Percentiles rank a stretch among this genome's conserved stretches.
phyloP scores from a whole-genome alignment of 2,797 vertebrate genomes.

The Semotilus atromaculatus region DNA sequence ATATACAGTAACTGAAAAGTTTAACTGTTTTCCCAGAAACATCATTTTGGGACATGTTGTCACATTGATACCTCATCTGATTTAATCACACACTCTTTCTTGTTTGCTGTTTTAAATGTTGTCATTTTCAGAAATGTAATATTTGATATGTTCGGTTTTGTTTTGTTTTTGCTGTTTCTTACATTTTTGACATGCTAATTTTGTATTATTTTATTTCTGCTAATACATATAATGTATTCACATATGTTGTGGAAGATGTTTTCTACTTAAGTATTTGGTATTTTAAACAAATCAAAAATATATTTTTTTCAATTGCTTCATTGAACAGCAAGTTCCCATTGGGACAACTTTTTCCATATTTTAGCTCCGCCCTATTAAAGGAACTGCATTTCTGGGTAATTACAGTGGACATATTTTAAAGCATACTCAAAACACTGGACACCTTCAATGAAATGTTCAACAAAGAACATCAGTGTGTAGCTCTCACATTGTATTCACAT shows the following conservation, averaged over 20 bases:
- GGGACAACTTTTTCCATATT: neutral
- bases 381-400: neutral
- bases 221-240: neutral
- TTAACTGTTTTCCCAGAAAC: neutral
- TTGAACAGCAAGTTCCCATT: neutral
- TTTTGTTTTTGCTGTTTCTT: neutral
- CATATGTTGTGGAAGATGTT: neutral
- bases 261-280: neutral
- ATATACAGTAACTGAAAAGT: neutral
- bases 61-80: neutral
- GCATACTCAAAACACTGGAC: too few species aligned
- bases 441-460: neutral
- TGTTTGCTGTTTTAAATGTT: neutral
- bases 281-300: neutral
- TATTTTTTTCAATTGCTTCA: neutral
- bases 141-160: neutral
- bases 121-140: neutral
- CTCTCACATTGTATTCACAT: neutral
- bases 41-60: neutral
- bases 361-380: neutral
- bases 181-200: neutral
- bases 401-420: neutral
- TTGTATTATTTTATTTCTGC: neutral
- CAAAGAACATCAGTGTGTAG: neutral
- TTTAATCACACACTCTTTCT: neutral